Evolutionary conservation across 2,888 invertebrate genomes (phyloP).

Genomic region (Cryptocephalus primarius): DNA sequence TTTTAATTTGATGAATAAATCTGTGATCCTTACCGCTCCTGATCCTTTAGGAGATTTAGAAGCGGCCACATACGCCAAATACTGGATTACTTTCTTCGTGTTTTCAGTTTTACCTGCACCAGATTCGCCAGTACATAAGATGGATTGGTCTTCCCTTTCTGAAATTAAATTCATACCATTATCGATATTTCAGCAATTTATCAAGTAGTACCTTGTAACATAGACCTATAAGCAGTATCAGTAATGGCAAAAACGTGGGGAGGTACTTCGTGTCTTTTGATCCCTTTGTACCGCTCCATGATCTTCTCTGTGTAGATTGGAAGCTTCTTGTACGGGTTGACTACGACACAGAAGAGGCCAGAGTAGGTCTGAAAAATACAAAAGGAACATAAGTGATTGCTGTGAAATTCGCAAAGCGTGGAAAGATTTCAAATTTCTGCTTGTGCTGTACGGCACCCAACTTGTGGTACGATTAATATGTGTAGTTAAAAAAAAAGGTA

Average conservation of each 20-base stretch:
- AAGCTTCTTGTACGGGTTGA: conserved; percentile 97
- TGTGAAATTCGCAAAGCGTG: background rate
- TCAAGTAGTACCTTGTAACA: conserved; percentile 81
- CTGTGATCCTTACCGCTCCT: conserved; percentile 59
- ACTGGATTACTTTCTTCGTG: conserved; percentile 99
- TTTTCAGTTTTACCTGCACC: conserved; percentile 99
- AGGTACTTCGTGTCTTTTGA: conserved; percentile 97
- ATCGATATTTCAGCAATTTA: background rate
- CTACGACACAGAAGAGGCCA: conserved; percentile 99
- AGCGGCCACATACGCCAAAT: conserved; percentile 97
- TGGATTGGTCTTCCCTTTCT: conserved; percentile 99
- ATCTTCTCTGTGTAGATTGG: conserved; percentile 99
- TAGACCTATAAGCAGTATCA: conserved; percentile 96
- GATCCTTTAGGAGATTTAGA: conserved; percentile 89
- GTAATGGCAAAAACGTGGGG: conserved; percentile 99
- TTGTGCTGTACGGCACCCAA: no score
- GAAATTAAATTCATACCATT: conserved; percentile 28
- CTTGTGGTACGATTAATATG: no score
- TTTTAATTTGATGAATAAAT: no score
- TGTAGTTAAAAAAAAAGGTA: no score
- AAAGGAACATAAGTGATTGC: conserved; percentile 4
- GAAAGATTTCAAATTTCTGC: background rate
- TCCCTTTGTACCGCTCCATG: conserved; percentile 99
- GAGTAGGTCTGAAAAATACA: conserved; percentile 86
- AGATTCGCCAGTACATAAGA: conserved; percentile 99